A percentile compares a stretch with the other conserved stretches of the same genome.
phyloP scores from a whole-genome alignment of 2,797 vertebrate species.

The Tapirus indicus region DNA sequence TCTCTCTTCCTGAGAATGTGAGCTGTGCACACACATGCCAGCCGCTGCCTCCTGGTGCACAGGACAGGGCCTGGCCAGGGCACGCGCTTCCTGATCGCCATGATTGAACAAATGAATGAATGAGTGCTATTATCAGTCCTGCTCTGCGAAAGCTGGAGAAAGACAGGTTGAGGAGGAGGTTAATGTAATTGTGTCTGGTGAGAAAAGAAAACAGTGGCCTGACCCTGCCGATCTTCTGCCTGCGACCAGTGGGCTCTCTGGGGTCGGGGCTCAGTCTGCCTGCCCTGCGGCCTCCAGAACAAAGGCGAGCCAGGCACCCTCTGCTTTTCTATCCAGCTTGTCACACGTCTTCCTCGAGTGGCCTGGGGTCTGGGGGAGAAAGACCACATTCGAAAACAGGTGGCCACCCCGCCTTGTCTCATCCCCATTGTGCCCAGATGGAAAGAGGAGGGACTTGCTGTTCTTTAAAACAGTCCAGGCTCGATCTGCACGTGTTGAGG shows the following conservation, averaged over 20 bases:
- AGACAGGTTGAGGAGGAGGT: not conserved
- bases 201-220: not conserved
- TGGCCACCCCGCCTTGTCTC: not conserved
- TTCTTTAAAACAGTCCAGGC: not conserved
- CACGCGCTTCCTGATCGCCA: rapidly evolving
- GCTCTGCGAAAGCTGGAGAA: not conserved
- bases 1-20: not conserved
- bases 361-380: not conserved
- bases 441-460: not conserved
- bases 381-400: not conserved
- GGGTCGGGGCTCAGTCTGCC: not conserved
- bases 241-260: constrained; percentile 24
- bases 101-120: not conserved
- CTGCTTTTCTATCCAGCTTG: not conserved
- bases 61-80: not conserved
- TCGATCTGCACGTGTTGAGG: not conserved
- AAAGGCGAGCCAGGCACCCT: not conserved
- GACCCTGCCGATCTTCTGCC: not conserved
- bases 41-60: not conserved
- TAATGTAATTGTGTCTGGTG: not conserved
- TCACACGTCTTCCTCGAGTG: not conserved
- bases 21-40: not conserved
- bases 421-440: not conserved
- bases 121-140: not conserved
- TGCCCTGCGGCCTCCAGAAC: not conserved